Evolutionary conservation across 1,140 invertebrate species (phyloP), one percentile per base, ranked within the genome.

Genomic region (Brachionus rotundiformis): DNA sequence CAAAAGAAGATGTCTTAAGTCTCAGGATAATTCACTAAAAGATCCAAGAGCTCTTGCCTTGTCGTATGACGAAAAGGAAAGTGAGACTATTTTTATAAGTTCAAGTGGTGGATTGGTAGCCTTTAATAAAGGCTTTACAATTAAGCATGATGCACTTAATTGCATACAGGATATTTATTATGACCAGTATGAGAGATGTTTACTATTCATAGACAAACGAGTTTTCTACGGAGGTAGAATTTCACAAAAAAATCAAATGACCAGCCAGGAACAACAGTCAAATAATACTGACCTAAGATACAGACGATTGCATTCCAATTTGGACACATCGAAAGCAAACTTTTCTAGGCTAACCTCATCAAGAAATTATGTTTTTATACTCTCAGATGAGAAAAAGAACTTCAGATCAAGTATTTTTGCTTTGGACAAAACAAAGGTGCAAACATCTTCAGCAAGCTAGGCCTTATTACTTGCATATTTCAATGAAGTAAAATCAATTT

Each of bases 391-490:
- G 16, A 41, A 16, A 36, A 68, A 36, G 11, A 36, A 68, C 36
- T 68, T 33, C 31, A 68, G 44, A 16, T 73, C 68, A 31, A 73
- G 68, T 73, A 73, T 73, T 44, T 73, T 73, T 73, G 68, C 68
- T 19, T 44, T 73, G 19, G 68, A 73, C 27, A 73, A 73, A 44
- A 11, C 19, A 3, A 73, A 44, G 44, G n/a, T 73, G 5, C 68
- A 73, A 73, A 54, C 47, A 54, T 36, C 63, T 33, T 41, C 68
- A 27, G 44, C 36, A 25, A 73, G 39, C 36, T 73, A 44, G 25
- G 44, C 6, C 25, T 19, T 36, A 13, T n/a, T n/a, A n/a, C n/a
- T n/a, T n/a, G n/a, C n/a, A n/a, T n/a, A n/a, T n/a, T n/a, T n/a
- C n/a, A n/a, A 41, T 73, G 4, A n/a, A 49, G 13, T 49, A 16